Conservation (phyloP, 2,113 vertebrate species). For the Nesoenas mayeri region DNA sequence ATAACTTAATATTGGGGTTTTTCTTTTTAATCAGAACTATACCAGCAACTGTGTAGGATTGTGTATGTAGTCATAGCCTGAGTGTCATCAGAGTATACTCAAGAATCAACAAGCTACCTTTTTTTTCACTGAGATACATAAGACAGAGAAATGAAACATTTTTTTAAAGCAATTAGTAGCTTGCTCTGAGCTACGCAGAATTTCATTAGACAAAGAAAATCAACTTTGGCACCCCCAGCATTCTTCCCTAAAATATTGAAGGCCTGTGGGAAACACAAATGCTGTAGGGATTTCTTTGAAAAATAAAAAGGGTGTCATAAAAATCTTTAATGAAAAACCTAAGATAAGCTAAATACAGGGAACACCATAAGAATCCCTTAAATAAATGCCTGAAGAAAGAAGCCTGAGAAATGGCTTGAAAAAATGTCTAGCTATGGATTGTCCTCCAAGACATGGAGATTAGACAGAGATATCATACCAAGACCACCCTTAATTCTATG, state of each 20-base stretch:
- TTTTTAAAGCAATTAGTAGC: neutral
- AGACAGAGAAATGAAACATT: neutral
- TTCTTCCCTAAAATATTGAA: neutral
- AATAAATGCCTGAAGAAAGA: neutral
- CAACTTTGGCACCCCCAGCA: neutral
- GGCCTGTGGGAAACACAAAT: neutral
- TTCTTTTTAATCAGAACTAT: neutral
- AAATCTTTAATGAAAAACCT: neutral
- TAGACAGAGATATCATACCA: neutral
- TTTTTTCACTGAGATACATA: neutral
- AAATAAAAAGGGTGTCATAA: neutral
- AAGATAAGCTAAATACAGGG: neutral
- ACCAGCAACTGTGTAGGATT: neutral
- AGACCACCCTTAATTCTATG: neutral
- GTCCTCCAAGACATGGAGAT: neutral
- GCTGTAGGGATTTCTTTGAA: neutral
- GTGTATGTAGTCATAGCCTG: neutral
- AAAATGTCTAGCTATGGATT: neutral
- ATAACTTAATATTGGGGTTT: neutral
- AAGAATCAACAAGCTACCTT: neutral
- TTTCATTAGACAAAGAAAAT: neutral
- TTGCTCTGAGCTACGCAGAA: neutral
- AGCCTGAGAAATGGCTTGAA: neutral
- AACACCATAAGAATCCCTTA: neutral
- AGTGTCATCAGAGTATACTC: neutral